Conservation (phyloP, 2,888 invertebrate genomes). For the Uropetala carovei region DNA sequence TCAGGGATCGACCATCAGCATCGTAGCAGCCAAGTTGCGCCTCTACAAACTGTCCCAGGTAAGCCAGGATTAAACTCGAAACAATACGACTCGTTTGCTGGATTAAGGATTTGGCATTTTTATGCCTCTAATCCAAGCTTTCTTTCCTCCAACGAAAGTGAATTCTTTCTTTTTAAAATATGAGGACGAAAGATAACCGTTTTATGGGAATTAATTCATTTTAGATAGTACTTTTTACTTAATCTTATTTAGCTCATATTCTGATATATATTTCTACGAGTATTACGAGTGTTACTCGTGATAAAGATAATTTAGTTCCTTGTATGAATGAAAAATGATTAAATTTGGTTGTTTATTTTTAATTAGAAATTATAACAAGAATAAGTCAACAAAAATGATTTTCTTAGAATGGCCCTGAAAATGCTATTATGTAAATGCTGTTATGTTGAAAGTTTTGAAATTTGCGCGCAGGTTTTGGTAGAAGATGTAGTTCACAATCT, state of each 20-base stretch:
- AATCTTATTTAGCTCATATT: too few relatives aligned
- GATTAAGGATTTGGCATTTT: too few relatives aligned
- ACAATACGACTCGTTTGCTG: too few relatives aligned
- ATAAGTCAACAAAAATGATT: too few relatives aligned
- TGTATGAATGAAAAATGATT: neutral
- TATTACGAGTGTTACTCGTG: too few relatives aligned
- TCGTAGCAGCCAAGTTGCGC: slow-evolving; percentile 77
- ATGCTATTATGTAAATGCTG: neutral
- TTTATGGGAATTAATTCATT: too few relatives aligned
- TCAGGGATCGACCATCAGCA: slow-evolving; percentile 76
- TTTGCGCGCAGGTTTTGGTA: neutral
- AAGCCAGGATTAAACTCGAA: slow-evolving; percentile 69
- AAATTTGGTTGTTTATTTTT: neutral
- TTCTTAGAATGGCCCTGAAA: neutral
- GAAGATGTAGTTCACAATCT: neutral
- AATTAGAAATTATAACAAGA: too few relatives aligned
- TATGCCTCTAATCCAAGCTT: too few relatives aligned
- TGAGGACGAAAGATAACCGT: too few relatives aligned
- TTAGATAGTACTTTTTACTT: too few relatives aligned
- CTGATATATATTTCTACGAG: too few relatives aligned
- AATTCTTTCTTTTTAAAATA: too few relatives aligned
- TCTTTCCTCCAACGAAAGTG: neutral
- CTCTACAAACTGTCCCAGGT: slow-evolving; percentile 77
- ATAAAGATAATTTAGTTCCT: neutral
- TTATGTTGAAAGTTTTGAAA: neutral